Percentiles rank a stretch among this genome's conserved stretches.
Evolutionary conservation across 2,113 vertebrate species (phyloP).

Genomic region (Ameiurus melas): DNA sequence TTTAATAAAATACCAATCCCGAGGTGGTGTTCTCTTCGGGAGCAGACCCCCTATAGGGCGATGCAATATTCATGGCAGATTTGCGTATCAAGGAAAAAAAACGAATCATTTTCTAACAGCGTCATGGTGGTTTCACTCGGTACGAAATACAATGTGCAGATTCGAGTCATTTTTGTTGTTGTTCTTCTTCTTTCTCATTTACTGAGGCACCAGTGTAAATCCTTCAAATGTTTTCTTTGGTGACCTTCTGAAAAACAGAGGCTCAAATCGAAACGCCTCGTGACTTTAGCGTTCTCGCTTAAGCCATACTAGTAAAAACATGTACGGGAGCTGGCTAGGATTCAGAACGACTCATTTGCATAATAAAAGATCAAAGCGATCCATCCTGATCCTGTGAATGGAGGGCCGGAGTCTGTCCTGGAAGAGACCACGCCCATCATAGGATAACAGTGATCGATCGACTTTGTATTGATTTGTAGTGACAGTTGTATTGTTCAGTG

Average conservation of each 20-base stretch:
- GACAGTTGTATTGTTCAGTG: not conserved
- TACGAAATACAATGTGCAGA: not conserved
- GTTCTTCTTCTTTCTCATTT: not conserved
- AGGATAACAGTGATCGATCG: too few relatives aligned
- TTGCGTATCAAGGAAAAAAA: conserved; percentile 17
- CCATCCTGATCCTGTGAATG: not conserved
- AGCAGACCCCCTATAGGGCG: conserved; percentile 30
- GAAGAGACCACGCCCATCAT: not conserved
- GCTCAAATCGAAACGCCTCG: not conserved
- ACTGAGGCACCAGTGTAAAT: not conserved
- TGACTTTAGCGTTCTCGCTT: not conserved
- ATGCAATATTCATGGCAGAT: conserved; percentile 56
- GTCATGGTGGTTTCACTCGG: not conserved
- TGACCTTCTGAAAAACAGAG: not conserved
- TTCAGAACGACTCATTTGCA: not conserved
- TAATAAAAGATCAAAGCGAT: not conserved
- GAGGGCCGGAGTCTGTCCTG: not conserved
- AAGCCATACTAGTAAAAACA: not conserved
- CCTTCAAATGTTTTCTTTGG: not conserved
- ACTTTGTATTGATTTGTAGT: too few relatives aligned
- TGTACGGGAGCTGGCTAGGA: not conserved
- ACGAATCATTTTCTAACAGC: not conserved
- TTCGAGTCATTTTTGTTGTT: not conserved
- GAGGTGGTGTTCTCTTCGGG: conserved; percentile 6
- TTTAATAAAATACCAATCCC: conserved; percentile 47